phyloP scores from a whole-genome alignment of 2,888 invertebrate species.

The Parelbella ahira region DNA sequence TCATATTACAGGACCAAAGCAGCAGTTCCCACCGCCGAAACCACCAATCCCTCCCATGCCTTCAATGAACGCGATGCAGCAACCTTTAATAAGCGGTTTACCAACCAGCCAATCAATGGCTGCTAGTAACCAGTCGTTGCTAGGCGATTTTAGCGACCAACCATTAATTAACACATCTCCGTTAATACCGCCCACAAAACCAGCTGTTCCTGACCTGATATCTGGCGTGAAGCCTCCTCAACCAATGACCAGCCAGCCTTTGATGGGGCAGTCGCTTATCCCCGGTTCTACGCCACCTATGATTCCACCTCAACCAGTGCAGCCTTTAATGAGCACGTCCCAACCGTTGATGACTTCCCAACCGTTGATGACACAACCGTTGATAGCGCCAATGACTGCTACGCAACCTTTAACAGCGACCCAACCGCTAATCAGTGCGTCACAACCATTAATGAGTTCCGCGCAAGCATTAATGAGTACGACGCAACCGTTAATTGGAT shows the following conservation, averaged over 20 bases:
- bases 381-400: constrained; percentile 12
- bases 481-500: constrained; percentile 16
- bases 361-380: constrained; percentile 28
- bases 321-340: constrained; percentile 17
- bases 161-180: constrained; percentile 29
- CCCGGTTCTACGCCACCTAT: constrained; percentile 22
- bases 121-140: constrained; percentile 39
- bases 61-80: constrained; percentile 35
- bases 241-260: constrained; percentile 40
- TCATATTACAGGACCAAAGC: constrained; percentile 38
- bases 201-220: constrained; percentile 59
- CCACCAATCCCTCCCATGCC: constrained; percentile 67
- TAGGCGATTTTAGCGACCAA: constrained; percentile 46
- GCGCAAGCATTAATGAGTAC: constrained; percentile 26
- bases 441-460: constrained; percentile 24
- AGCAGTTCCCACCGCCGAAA: constrained; percentile 62
- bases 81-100: constrained; percentile 41
- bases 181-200: constrained; percentile 40
- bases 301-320: constrained; percentile 20
- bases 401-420: too few relatives aligned
- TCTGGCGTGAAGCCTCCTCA: constrained; percentile 59
- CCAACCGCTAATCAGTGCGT: constrained; percentile 34
- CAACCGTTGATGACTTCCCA: constrained; percentile 25
- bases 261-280: constrained; percentile 28
- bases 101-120: constrained; percentile 29